These are phyloP conservation scores for Halcyon badia DNA, from an alignment of 2,797 vertebrate genomes.

Conservation along the genomic window DNA sequence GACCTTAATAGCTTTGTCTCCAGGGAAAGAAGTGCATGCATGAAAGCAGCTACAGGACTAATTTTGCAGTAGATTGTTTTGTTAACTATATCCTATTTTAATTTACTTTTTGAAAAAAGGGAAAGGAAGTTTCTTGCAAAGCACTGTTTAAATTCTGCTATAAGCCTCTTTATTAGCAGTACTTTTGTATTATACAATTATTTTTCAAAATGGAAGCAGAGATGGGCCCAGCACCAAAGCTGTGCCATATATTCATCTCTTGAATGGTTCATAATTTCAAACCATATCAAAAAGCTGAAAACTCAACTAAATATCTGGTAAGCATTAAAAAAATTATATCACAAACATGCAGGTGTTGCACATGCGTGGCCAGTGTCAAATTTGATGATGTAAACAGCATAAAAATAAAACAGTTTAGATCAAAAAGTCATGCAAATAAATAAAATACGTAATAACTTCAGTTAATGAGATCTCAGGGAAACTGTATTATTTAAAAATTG, in stretches of 20 bases:
- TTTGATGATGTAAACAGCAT: neutral
- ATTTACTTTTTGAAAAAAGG: neutral
- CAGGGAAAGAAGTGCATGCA: neutral
- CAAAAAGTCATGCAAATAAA: conserved; percentile 20
- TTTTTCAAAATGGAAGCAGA: neutral
- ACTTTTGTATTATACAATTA: neutral
- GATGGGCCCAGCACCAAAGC: neutral
- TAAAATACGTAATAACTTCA: conserved; percentile 34
- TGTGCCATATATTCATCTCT: neutral
- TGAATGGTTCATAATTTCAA: neutral
- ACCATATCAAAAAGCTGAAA: neutral
- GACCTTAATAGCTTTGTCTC: neutral
- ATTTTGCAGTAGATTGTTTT: neutral
- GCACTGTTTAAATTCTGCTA: neutral
- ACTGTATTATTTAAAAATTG: conserved; percentile 65
- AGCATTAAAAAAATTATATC: neutral
- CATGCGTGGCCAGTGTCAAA: neutral
- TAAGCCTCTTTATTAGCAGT: neutral
- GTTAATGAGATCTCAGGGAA: conserved; percentile 60
- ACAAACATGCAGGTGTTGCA: neutral
- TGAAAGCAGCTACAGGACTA: neutral
- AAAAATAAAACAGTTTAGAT: neutral
- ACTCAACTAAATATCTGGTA: neutral
- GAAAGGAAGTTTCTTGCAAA: neutral
- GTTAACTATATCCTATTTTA: neutral